phyloP scores from a whole-genome alignment of 2,888 invertebrate species.

The Digitonthophagus gazella region DNA sequence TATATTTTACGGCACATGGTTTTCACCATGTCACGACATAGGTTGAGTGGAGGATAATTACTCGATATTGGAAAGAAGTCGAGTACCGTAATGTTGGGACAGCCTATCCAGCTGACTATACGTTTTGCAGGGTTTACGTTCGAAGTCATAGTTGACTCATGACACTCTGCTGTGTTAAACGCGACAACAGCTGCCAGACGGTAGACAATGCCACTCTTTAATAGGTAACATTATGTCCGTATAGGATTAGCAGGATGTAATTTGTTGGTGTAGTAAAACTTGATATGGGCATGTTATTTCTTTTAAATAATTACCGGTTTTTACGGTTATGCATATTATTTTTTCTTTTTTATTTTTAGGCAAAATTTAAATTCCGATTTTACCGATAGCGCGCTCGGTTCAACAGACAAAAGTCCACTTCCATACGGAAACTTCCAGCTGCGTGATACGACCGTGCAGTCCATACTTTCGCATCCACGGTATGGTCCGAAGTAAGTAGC shows the following conservation, averaged over 20 bases:
- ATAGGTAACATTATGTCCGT: background rate
- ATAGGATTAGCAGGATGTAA: background rate
- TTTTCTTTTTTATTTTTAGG: conserved; percentile 53
- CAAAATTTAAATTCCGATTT: conserved; percentile 95
- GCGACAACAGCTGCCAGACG: background rate
- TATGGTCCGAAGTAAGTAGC: conserved; percentile 80
- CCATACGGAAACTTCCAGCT: conserved; percentile 94
- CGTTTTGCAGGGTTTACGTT: background rate
- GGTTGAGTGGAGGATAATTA: background rate
- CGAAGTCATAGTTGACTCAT: background rate
- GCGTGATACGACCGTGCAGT: conserved; percentile 89
- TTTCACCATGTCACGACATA: background rate
- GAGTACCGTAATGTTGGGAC: background rate
- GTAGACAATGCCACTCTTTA: background rate
- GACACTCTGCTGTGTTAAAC: background rate
- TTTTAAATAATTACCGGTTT: too few species aligned
- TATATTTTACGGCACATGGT: conserved; percentile 2
- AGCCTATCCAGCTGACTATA: background rate
- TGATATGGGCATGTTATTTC: conserved; percentile 6
- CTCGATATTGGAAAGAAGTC: background rate
- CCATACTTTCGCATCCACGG: conserved; percentile 83
- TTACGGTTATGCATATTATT: background rate
- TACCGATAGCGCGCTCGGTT: conserved; percentile 90
- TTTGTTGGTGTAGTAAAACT: background rate
- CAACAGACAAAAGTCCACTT: conserved; percentile 87